Evolutionary conservation across 1,140 invertebrate genomes (phyloP), one percentile per base, ranked within the genome.

Genomic region (Zeugodacus cucurbitae): DNA sequence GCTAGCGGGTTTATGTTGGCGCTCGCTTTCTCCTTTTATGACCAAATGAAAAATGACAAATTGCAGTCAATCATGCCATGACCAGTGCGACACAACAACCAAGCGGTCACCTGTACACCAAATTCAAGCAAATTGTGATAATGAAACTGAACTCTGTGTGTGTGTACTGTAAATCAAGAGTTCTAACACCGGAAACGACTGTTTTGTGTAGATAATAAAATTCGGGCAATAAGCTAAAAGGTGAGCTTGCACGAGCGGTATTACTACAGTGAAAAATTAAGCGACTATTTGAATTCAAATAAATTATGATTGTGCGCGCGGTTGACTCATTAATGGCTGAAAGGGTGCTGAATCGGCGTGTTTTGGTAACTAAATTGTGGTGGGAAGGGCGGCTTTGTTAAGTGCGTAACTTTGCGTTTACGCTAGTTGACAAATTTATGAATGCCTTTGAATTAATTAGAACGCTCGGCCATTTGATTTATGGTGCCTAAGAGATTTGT

Each of bases 21-120:
- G 2, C 48, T 20, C 48, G 48, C 48, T 54, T 32, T 44, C 37
- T 48, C 32, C 32, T 70, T 64, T 87, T 74, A 54, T 74, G 29
- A 29, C 44, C 54, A 59, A 59, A 29, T 29, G 29, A 86, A 89
- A 92, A 91, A 93, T 93, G 92, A 93, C 92, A 93, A 93, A 93
- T 93, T 90, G 91, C 91, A 91, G 91, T 93, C 92, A 93, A 93
- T 93, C 92, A 93, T 92, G 92, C 90, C 90, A 92, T 85, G 86
- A 26, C 37, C 85, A 54, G 29, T 37, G 29, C 54, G 32, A 48
- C 34, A 82, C n/a, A 20, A 48, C 44, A 86, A 86, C 22, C n/a
- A 54, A 82, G 22, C 20, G 26, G 29, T 37, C 85, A 59, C n/a
- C 57, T 86, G 85, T 37, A 34, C 67, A 22, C 32, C 67, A 41